Base-by-base conservation (phyloP, 2,888 invertebrate genomes). In the Sesia apiformis region DNA sequence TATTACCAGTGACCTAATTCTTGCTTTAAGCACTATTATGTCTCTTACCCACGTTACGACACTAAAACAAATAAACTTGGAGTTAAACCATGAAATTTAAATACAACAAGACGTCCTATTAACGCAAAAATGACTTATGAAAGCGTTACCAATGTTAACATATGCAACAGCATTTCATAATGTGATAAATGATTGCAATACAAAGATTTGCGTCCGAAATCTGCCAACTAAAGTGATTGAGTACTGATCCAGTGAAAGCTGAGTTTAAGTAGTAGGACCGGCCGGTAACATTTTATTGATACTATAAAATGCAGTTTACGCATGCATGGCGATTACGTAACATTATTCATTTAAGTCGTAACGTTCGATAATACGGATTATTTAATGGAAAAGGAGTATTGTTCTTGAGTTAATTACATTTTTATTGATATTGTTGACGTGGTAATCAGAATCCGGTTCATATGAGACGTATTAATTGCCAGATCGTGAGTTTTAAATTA, bases 221-320 rank as follows among this genome's bases (percentile, higher is more conserved):
- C 60, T 57, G 65, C 60, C 64, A 65, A 51, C 60, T 23, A 54
- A 50, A 62, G 63, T 59, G 59, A 67, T 67, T 58, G 62, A 62
- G 55, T 54, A 55, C 57, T 57, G 56, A 54, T 65, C 67, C 53
- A 61, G 68, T 63, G 70, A 70, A 42, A 71, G 62, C 58, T 55
- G 51, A 54, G 55, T 53, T 49, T 40, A 52, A 42, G 55, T 55
- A 52, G 40, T 52, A 23, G 50, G 51, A 56, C 40, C 42, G 52
- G 51, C 49, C 54, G 54, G 58, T 67, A 60, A 61, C 61, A 57
- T 51, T 64, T 66, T 66, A 70, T 69, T 57, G 65, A 62, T 65
- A 58, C 63, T 54, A 61, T 65, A 63, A 65, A 64, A 51, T 55
- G 56, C 51, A 46, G 54, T 41, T 55, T 58, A 52, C 55, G 51